A percentile compares a stretch with the other conserved stretches of the same genome.
phyloP scores from a whole-genome alignment of 2,113 vertebrate species.

The Verasper variegatus region DNA sequence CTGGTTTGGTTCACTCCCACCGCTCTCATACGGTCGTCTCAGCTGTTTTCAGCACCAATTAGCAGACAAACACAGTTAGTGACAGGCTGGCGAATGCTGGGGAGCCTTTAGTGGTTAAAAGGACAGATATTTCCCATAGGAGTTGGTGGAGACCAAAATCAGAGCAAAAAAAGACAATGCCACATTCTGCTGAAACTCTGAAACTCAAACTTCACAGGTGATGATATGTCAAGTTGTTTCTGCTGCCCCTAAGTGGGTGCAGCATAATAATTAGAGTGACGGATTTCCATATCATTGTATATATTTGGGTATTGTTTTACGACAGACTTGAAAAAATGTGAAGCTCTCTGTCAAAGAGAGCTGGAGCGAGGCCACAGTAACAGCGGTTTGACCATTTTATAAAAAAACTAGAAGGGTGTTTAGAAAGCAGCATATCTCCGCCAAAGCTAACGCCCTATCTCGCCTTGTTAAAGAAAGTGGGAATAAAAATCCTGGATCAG shows the following conservation, averaged over 20 bases:
- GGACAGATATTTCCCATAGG: not conserved
- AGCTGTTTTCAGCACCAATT: not conserved
- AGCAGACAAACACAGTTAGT: not conserved
- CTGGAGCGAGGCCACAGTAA: conserved; percentile 14
- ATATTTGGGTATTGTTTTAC: not conserved
- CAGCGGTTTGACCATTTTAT: not conserved
- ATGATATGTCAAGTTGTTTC: not conserved
- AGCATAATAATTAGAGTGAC: not conserved
- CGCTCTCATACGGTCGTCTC: not conserved
- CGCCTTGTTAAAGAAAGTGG: not conserved
- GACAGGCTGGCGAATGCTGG: not conserved
- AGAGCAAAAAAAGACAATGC: not conserved
- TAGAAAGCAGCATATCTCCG: not conserved
- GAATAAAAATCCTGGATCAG: not conserved
- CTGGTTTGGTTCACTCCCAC: not conserved
- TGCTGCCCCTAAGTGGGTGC: not conserved
- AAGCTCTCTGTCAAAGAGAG: not conserved
- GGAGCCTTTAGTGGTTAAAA: not conserved
- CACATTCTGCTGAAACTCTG: not conserved
- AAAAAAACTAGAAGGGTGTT: not conserved
- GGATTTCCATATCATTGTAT: not conserved
- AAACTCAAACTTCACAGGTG: no score
- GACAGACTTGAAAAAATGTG: not conserved
- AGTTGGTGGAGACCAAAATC: not conserved
- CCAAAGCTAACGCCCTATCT: not conserved